Base-by-base conservation (phyloP, 2,888 invertebrate species). In the Hyppa rectilinea region DNA sequence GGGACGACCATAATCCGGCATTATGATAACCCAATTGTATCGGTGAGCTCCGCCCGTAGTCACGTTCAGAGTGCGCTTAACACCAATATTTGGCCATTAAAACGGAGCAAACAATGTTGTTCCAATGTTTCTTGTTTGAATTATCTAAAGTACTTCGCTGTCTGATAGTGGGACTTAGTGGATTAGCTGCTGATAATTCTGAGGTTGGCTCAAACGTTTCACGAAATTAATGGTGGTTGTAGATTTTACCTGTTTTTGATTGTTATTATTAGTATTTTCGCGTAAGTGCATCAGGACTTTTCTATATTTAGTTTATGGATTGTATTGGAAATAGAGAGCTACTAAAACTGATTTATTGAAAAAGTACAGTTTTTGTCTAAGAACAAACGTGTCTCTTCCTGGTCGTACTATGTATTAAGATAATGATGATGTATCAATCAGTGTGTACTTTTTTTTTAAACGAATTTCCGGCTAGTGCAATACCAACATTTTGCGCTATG, bases 11-110 rank as follows among this genome's bases (percentile, higher is more conserved):
- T 75, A 71, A 83, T 68, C 55, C 62, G 10, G 29, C 38, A 71
- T 66, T 72, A 74, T 55, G 45, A 56, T 72, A 74, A 68, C 74
- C 74, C 52, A 81, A 79, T 77, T 73, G 72, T 82, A 82, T 84
- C 82, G 76, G 75, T 29, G 61, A 69, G 72, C 59, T 78, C 72
- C 74, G 78, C 75, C 74, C 75, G 74, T 73, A 85, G 87, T 87
- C 88, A 88, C 88, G 88, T 86, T 85, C 79, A 45, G 12, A 82
- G 69, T 82, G 82, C 80, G 78, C 83, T 81, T 69, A 84, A 85
- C 77, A 82, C 82, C 87, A 91, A 91, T 91, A 89, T 91, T 90
- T 89, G 88, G 81, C 90, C 90, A 91, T 91, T 91, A 90, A 85
- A 90, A 87, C 87, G 78, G 61, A 55, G 82, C 85, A 88, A 87